Percentiles rank a stretch among this genome's conserved stretches.
Evolutionary conservation across 2,797 vertebrate genomes (phyloP).

Genomic region (Simalia tracyae): DNA sequence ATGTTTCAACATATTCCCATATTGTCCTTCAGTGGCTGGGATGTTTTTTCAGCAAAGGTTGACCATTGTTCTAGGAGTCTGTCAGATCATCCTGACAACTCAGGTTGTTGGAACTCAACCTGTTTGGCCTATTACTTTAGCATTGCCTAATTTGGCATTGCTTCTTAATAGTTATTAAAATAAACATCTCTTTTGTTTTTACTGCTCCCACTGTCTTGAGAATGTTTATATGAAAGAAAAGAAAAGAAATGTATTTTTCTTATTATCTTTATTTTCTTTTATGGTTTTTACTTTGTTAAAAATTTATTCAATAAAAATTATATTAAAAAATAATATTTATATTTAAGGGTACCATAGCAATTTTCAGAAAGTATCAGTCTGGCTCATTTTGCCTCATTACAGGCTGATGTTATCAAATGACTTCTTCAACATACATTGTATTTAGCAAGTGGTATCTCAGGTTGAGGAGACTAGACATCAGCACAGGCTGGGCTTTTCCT

Average conservation of each 20-base stretch:
- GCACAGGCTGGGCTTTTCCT: neutral
- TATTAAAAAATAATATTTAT: neutral
- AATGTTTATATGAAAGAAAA: neutral
- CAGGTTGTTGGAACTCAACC: neutral
- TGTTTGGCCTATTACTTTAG: neutral
- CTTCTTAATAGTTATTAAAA: neutral
- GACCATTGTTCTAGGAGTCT: neutral
- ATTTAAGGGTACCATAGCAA: neutral
- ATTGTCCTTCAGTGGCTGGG: neutral
- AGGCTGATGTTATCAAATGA: neutral
- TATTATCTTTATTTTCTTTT: neutral
- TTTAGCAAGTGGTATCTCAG: neutral
- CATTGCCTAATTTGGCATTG: neutral
- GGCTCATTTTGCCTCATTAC: neutral
- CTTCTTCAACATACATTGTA: neutral
- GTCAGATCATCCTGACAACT: neutral
- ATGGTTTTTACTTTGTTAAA: neutral
- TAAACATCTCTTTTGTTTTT: neutral
- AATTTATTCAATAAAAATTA: neutral
- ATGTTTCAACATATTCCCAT: neutral
- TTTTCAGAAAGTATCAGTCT: neutral
- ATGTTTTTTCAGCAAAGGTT: neutral
- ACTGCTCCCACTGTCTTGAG: neutral
- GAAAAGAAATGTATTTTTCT: neutral
- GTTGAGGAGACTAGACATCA: neutral